These are phyloP conservation scores for Erpornis zantholeuca DNA, from an alignment of 2,113 vertebrate genomes.

Conservation along the genomic window DNA sequence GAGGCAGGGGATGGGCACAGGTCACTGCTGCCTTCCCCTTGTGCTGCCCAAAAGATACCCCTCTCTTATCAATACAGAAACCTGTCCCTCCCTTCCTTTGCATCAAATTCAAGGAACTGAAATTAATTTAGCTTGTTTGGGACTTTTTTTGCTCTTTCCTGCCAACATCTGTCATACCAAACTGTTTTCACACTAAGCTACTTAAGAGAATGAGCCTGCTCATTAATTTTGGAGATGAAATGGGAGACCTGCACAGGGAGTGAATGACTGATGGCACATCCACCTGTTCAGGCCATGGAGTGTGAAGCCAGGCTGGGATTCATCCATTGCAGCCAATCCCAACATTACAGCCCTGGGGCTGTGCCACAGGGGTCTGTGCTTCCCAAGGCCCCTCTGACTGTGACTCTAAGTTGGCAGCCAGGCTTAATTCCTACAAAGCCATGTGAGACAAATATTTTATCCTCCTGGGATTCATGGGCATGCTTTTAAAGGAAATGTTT, in stretches of 20 bases:
- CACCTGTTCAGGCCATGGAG: background rate
- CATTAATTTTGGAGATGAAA: background rate
- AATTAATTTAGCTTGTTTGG: background rate
- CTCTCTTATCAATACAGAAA: background rate
- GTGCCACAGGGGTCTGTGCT: background rate
- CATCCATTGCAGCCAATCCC: background rate
- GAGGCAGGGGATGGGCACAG: fast-evolving
- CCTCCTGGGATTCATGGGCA: background rate
- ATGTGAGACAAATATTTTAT: background rate
- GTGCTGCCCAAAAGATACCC: background rate
- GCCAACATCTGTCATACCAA: background rate
- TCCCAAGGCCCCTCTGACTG: background rate
- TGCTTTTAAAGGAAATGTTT: background rate
- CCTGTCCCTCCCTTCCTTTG: background rate
- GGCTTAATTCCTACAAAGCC: background rate
- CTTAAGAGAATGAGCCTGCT: background rate
- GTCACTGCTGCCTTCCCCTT: background rate
- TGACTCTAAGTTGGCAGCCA: background rate
- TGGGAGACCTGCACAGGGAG: background rate
- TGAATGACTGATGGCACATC: fast-evolving
- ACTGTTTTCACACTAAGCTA: background rate
- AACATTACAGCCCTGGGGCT: background rate
- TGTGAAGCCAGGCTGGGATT: background rate
- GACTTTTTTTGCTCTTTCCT: background rate
- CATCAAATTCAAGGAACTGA: background rate